Evolutionary conservation across 1,140 invertebrate genomes (phyloP).

Genomic region (Ostrea edulis): DNA sequence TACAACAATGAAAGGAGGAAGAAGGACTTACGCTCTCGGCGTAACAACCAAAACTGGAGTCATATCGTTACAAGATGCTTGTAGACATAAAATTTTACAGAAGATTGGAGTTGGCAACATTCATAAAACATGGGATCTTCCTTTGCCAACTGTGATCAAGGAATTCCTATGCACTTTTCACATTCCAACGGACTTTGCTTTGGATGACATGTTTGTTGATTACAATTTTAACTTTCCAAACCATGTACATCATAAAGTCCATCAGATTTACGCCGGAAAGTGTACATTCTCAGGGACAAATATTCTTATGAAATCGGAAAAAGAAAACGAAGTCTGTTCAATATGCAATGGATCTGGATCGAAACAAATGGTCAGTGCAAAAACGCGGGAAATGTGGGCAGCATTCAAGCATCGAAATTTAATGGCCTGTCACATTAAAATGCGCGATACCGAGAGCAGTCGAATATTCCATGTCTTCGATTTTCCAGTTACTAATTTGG

Average conservation of each 20-base stretch:
- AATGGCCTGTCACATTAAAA: slow-evolving; percentile 61
- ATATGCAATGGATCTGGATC: slow-evolving; percentile 59
- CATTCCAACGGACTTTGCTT: slow-evolving; percentile 65
- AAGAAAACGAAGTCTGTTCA: slow-evolving; percentile 54
- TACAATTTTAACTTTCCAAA: slow-evolving; percentile 71
- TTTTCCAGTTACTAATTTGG: slow-evolving; percentile 64
- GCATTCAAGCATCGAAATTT: slow-evolving; percentile 62
- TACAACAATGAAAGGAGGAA: not conserved
- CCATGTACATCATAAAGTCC: slow-evolving; percentile 67
- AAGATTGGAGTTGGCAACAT: slow-evolving; percentile 58
- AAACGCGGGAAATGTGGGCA: slow-evolving; percentile 63
- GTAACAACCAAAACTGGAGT: slow-evolving; percentile 42
- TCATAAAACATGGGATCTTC: slow-evolving; percentile 60
- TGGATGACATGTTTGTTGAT: slow-evolving; percentile 63
- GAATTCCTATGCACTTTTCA: slow-evolving; percentile 62
- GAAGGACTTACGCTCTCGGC: not conserved
- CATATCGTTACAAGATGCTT: slow-evolving; percentile 62
- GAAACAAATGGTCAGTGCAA: slow-evolving; percentile 47
- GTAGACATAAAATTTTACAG: slow-evolving; percentile 59
- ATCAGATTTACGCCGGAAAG: slow-evolving; percentile 66
- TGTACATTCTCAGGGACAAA: slow-evolving; percentile 65
- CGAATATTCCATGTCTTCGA: slow-evolving; percentile 63
- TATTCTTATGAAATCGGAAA: slow-evolving; percentile 63
- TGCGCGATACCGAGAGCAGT: slow-evolving; percentile 49
- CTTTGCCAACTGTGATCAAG: slow-evolving; percentile 63